These are phyloP conservation scores for Myoxocephalus aenaeus DNA, from an alignment of 2,797 vertebrate species.

Conservation along the genomic window DNA sequence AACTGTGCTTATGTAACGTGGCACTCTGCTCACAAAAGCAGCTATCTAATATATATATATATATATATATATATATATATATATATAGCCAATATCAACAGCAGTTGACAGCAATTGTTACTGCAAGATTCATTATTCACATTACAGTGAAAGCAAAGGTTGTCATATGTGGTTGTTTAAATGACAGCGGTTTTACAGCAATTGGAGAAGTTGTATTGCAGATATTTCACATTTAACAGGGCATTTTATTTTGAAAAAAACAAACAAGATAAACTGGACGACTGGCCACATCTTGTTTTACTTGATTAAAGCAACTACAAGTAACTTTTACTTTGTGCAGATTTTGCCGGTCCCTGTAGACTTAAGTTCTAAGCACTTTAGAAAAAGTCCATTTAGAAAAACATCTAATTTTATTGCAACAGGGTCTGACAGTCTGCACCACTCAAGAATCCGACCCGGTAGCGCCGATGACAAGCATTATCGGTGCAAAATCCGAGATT, in stretches of 20 bases:
- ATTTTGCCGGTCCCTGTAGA: no score
- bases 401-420: background rate
- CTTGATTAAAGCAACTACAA: background rate
- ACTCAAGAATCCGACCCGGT: no score
- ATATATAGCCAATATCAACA: conserved; percentile 16
- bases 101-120: conserved; percentile 37
- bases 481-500: no score
- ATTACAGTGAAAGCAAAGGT: conserved; percentile 9
- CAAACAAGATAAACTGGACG: background rate
- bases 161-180: background rate
- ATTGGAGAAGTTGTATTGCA: background rate
- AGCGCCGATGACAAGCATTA: no score
- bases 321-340: background rate
- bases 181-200: background rate
- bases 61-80: background rate
- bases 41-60: background rate
- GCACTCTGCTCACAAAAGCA: background rate
- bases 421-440: background rate
- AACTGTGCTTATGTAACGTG: conserved; percentile 39
- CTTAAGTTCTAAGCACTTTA: background rate
- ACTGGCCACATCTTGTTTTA: background rate
- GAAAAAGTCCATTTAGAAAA: background rate
- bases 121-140: background rate
- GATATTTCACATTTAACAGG: background rate
- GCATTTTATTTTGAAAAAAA: background rate